Base-by-base conservation (phyloP, 2,888 invertebrate species). In the Drosophila mimica region DNA sequence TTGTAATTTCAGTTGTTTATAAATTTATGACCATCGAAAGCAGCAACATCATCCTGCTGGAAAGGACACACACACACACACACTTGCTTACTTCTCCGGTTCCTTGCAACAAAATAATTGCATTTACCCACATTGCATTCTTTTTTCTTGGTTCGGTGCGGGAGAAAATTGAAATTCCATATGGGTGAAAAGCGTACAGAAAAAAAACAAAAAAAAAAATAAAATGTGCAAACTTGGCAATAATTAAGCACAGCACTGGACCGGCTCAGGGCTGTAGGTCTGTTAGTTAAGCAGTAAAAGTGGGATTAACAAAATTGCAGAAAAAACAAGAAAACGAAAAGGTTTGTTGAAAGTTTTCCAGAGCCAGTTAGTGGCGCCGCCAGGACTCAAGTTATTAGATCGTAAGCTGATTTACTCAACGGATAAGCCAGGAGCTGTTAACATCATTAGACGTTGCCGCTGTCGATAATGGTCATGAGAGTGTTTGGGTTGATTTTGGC, bases 1-100 rank as follows among this genome's bases (percentile, higher is more conserved):
- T 85, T 86, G 90, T 89, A 89, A 89, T 89, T 89, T 82, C 81
- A 77, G 88, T 85, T 86, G 81, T 88, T 85, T 79, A 83, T 88
- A 81, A 89, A 88, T 89, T 89, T 89, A 86, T 85, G 78, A 71
- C 86, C 88, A 82, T 88, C 88, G 89, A 78, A 79, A 67, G 74
- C 73, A 81, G 70, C 74, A 28, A 74, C 70, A 74, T 70, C 43
- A 65, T 58, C 62, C 70, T 51, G 58, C 54, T 51, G 48, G 54
- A 58, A 63, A 54, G 70, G 43, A 66, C 60, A 56, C 36, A 36
- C 28, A 38, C 36, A 36, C 28, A 38, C 25, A 25, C 1, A 25
- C 25, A 25, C 8, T 34, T 36, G 46, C 46, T 33, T 3, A 3
- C 38, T 30, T 13, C 15, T 3, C 25, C 25, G 25, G 4, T 15